These are phyloP conservation scores for Lasioglossum pauxillum DNA, from an alignment of 2,888 invertebrate genomes.

Conservation along the genomic window DNA sequence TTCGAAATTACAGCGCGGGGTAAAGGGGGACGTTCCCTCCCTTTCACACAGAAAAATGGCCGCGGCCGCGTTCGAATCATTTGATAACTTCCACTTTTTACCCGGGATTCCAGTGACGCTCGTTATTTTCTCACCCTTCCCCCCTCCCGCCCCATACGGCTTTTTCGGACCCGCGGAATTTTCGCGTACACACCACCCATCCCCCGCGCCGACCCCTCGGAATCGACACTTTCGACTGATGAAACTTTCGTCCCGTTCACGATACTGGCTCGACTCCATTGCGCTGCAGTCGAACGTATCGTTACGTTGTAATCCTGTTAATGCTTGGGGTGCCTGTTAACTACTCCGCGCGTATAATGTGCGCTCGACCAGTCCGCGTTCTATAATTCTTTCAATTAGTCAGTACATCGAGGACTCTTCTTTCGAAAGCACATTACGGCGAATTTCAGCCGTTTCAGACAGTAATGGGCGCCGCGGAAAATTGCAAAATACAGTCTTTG, in stretches of 20 bases:
- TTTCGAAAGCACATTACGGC: conserved; percentile 1
- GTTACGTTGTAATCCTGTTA: conserved; percentile 16
- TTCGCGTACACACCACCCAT: background rate
- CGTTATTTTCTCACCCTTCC: conserved; percentile 7
- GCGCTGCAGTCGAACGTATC: conserved; percentile 3
- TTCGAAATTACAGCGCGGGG: conserved; percentile 70
- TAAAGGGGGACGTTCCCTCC: conserved; percentile 39
- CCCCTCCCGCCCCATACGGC: background rate
- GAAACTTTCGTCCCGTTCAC: conserved; percentile 15
- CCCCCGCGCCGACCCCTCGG: background rate
- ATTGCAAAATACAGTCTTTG: background rate
- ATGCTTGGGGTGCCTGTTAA: conserved; percentile 4
- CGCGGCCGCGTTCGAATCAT: conserved; percentile 53
- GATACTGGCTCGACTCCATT: conserved; percentile 1
- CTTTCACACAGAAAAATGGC: conserved; percentile 56
- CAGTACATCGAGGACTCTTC: conserved; percentile 4
- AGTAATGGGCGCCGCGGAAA: background rate
- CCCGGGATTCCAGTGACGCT: conserved; percentile 23
- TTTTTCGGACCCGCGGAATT: background rate
- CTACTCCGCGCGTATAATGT: background rate
- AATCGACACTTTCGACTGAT: conserved; percentile 27
- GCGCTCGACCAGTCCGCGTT: background rate
- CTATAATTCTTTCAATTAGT: conserved; percentile 11
- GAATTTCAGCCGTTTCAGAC: background rate
- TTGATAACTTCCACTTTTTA: conserved; percentile 56